phyloP scores from a whole-genome alignment of 2,113 vertebrate genomes.

The Malurus melanocephalus region DNA sequence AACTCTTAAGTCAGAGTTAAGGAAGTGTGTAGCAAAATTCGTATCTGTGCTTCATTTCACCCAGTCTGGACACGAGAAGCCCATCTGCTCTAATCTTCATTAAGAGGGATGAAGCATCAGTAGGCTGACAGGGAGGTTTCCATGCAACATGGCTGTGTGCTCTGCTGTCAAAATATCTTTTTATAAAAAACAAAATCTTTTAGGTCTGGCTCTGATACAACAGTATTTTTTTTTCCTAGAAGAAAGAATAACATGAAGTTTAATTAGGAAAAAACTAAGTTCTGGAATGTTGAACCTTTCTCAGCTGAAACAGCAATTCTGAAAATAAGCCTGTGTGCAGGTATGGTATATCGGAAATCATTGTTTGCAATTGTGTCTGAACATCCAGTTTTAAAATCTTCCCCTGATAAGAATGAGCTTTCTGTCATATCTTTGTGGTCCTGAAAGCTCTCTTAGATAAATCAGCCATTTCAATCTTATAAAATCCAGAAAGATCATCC shows the following conservation, averaged over 20 bases:
- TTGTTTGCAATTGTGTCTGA: neutral
- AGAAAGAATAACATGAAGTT: neutral
- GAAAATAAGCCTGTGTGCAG: neutral
- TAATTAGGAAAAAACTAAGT: neutral
- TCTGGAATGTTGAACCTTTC: neutral
- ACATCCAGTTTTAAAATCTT: neutral
- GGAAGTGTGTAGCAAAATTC: neutral
- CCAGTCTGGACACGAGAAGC: neutral
- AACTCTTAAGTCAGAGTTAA: neutral
- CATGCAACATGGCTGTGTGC: neutral
- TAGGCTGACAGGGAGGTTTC: neutral
- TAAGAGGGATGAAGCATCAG: neutral
- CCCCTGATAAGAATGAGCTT: neutral
- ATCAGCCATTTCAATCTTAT: neutral
- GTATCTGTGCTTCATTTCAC: neutral
- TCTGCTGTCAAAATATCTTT: neutral
- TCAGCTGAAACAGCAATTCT: neutral
- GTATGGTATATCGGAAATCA: neutral
- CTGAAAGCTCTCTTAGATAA: neutral
- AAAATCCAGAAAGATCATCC: neutral
- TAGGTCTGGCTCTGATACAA: neutral
- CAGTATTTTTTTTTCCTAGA: neutral
- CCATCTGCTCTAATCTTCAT: neutral
- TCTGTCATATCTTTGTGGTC: neutral
- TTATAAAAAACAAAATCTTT: too few relatives aligned